A percentile compares a stretch with the other conserved stretches of the same genome.
These are phyloP conservation scores for Hymenochirus boettgeri DNA, from an alignment of 2,113 vertebrate genomes.

Conservation along the genomic window DNA sequence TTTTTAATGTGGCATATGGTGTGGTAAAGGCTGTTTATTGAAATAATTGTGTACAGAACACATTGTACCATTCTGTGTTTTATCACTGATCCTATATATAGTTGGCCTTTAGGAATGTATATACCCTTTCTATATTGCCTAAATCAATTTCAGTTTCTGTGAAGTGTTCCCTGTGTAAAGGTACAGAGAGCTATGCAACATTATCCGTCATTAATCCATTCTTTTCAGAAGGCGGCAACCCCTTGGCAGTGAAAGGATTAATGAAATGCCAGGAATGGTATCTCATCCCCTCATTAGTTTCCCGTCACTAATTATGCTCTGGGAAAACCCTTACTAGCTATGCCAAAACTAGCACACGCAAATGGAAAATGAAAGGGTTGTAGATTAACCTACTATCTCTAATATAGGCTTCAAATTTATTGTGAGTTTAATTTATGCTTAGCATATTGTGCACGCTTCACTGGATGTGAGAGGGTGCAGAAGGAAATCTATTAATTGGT, in stretches of 20 bases:
- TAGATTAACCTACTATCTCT: conserved; percentile 14
- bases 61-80: not conserved
- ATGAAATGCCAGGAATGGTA: conserved; percentile 10
- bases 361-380: not conserved
- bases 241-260: not conserved
- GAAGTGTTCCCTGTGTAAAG: not conserved
- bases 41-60: not conserved
- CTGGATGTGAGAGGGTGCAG: no score
- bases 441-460: no score
- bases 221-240: not conserved
- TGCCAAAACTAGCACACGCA: conserved; percentile 6
- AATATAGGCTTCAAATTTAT: conserved; percentile 19
- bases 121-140: not conserved
- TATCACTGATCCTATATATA: not conserved
- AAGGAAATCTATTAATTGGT: no score
- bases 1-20: no score
- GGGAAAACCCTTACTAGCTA: conserved; percentile 7
- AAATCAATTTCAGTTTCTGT: not conserved
- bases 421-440: no score
- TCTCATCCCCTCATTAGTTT: conserved; percentile 5
- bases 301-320: conserved; percentile 7
- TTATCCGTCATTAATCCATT: not conserved
- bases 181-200: not conserved
- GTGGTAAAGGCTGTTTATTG: no score
- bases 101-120: not conserved